Conservation (phyloP, 2,113 vertebrate genomes). For the Saguinus imperator region DNA sequence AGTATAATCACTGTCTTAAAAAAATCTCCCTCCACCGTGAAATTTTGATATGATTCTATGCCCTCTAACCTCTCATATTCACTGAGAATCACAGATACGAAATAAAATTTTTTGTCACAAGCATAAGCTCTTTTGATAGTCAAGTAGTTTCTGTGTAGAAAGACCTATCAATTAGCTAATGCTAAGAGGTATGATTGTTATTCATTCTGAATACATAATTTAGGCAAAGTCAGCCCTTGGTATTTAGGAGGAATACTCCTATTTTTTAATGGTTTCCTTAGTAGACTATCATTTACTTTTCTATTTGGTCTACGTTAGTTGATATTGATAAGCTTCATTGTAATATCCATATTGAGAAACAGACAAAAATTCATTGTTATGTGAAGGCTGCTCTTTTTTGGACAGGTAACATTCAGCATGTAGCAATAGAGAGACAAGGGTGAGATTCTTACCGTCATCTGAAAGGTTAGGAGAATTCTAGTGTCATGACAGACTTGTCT, state of each 20-base stretch:
- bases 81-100: not conserved
- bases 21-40: not conserved
- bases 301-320: not conserved
- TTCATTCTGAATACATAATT: slow-evolving; percentile 22
- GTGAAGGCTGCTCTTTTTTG: not conserved
- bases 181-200: not conserved
- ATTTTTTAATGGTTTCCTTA: not conserved
- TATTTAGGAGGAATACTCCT: not conserved
- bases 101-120: not conserved
- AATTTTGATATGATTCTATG: not conserved
- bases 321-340: not conserved
- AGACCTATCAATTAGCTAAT: not conserved
- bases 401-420: not conserved
- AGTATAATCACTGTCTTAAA: too few species aligned
- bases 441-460: not conserved
- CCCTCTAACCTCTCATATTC: not conserved
- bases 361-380: slow-evolving; percentile 10
- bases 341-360: not conserved
- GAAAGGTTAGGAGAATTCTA: slow-evolving; percentile 68
- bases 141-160: not conserved
- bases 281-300: not conserved
- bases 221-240: not conserved
- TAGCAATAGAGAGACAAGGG: not conserved
- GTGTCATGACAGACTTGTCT: slow-evolving; percentile 8
- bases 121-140: not conserved